phyloP scores from a whole-genome alignment of 2,797 vertebrate genomes.

The Peromyscus melanophrys region DNA sequence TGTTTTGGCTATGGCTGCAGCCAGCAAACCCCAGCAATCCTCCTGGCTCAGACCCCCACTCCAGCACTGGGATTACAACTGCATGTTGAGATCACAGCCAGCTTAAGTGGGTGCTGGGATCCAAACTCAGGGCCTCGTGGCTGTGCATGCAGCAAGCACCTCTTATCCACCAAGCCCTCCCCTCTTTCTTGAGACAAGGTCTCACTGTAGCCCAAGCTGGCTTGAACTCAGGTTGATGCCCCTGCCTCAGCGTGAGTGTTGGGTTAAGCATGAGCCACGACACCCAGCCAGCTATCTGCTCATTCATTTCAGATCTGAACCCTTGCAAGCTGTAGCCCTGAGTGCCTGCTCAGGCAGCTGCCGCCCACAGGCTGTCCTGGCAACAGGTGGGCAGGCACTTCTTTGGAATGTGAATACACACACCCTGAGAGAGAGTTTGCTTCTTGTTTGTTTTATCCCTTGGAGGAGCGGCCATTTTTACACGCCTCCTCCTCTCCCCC shows the following conservation, averaged over 20 bases:
- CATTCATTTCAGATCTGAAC: slow-evolving; percentile 19
- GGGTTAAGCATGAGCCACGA: not conserved
- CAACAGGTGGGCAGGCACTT: rapidly evolving
- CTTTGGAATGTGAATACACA: slow-evolving; percentile 17
- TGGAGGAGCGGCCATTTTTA: not conserved
- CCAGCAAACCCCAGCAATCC: not conserved
- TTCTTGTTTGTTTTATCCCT: not conserved
- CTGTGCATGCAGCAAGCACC: not conserved
- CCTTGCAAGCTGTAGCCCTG: not conserved
- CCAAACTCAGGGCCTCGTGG: not conserved
- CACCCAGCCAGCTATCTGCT: slow-evolving; percentile 1
- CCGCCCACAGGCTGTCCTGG: not conserved
- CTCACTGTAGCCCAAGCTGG: not conserved
- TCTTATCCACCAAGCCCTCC: not conserved
- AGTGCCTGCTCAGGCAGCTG: not conserved
- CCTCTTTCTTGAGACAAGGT: no score
- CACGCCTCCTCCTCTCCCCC: not conserved
- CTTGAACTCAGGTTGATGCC: not conserved
- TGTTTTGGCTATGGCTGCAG: not conserved
- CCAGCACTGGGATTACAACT: not conserved
- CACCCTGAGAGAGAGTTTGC: not conserved
- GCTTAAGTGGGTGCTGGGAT: not conserved
- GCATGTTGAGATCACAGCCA: not conserved
- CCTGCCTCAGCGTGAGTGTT: not conserved
- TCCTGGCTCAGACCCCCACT: not conserved